phyloP scores from a whole-genome alignment of 2,888 invertebrate genomes.

The Sympetrum striolatum region DNA sequence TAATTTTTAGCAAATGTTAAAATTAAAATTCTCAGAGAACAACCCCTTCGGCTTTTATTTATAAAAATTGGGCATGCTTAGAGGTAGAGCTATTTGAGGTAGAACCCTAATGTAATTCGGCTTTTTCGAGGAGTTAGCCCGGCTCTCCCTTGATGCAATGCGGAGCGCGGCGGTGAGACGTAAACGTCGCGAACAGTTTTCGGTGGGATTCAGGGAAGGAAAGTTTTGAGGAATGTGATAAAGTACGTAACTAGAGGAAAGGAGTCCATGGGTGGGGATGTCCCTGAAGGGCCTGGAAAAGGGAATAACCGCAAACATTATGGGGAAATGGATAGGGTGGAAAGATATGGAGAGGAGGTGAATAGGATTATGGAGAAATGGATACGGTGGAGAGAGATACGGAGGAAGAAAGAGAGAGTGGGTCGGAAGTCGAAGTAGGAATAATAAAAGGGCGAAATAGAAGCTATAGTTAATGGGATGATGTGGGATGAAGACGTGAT shows the following conservation, averaged over 20 bases:
- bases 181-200: background rate
- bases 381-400: background rate
- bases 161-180: background rate
- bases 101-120: too few species aligned
- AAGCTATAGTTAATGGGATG: constrained; percentile 4
- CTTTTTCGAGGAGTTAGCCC: too few species aligned
- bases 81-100: too few species aligned
- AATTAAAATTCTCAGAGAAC: too few species aligned
- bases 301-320: background rate
- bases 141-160: too few species aligned
- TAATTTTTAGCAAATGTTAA: too few species aligned
- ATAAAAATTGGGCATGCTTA: too few species aligned
- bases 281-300: background rate
- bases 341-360: background rate
- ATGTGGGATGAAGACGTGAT: constrained; percentile 12
- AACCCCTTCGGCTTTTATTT: too few species aligned
- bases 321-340: background rate
- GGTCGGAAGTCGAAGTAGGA: background rate
- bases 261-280: background rate
- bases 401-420: background rate
- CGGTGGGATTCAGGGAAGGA: too few species aligned
- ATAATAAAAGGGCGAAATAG: constrained; percentile 17
- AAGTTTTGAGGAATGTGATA: background rate
- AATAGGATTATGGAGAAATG: background rate
- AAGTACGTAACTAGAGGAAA: background rate